Conservation (phyloP, 2,113 vertebrate species). For the Etheostoma spectabile region DNA sequence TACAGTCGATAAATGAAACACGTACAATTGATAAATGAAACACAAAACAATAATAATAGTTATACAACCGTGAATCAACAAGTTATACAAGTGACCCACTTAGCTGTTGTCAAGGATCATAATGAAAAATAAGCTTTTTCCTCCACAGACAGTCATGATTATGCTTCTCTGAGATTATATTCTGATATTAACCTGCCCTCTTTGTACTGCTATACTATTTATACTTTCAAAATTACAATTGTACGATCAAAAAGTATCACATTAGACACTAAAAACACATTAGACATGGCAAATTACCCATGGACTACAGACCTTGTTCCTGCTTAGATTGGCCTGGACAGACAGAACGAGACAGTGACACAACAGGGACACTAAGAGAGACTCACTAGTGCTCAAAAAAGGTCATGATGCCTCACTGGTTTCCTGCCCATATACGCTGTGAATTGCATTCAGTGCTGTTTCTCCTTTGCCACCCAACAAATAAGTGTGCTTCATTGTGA, state of each 20-base stretch:
- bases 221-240: neutral
- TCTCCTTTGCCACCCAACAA: neutral
- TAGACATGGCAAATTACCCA: neutral
- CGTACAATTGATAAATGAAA: too few species aligned
- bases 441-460: neutral
- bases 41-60: too few species aligned
- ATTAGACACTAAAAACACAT: neutral
- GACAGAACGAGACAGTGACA: constrained; percentile 8
- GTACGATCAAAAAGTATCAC: neutral
- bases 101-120: too few species aligned
- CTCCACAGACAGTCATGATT: neutral
- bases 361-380: neutral
- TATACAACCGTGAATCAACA: too few species aligned
- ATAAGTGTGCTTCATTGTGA: neutral
- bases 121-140: too few species aligned
- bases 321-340: neutral
- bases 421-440: constrained; percentile 6
- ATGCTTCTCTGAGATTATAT: neutral
- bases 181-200: neutral
- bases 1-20: too few species aligned
- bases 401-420: neutral
- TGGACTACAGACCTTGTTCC: neutral
- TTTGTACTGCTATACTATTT: neutral
- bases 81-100: too few species aligned
- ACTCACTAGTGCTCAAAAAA: constrained; percentile 1